A percentile compares a stretch with the other conserved stretches of the same genome.
Conservation (phyloP, 1,140 invertebrate genomes). For the Chironomus tepperi region DNA sequence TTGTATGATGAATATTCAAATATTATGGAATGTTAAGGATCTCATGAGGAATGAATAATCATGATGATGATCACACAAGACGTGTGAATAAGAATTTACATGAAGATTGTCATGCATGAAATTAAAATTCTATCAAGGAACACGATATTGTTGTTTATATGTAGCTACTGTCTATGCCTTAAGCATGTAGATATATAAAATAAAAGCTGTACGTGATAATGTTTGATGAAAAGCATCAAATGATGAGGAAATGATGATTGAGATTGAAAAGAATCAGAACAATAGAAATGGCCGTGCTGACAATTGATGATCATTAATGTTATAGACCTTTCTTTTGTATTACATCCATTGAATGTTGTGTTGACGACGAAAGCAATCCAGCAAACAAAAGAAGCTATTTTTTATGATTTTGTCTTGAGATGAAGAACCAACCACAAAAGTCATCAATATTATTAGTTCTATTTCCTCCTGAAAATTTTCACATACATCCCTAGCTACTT, state of each 20-base stretch:
- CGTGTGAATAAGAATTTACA: background rate
- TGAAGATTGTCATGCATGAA: background rate
- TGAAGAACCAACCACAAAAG: background rate
- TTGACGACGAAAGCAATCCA: background rate
- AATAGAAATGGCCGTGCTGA: background rate
- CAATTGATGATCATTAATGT: constrained; percentile 3
- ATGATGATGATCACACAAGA: background rate
- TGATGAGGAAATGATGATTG: background rate
- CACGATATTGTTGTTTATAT: background rate
- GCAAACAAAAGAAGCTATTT: too few species aligned
- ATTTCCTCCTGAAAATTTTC: background rate
- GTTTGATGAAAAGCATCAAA: background rate
- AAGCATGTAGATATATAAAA: too few species aligned
- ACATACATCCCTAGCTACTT: too few species aligned
- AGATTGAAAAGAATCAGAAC: background rate
- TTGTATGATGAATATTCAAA: background rate
- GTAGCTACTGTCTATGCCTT: background rate
- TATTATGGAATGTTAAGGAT: too few species aligned
- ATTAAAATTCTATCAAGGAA: background rate
- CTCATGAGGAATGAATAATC: too few species aligned
- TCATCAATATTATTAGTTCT: background rate
- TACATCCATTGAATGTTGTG: background rate
- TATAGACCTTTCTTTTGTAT: background rate
- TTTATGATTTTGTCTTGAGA: too few species aligned
- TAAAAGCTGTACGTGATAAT: background rate